These are phyloP conservation scores for Eubasilissa splendida DNA, from an alignment of 2,888 invertebrate species.

Conservation along the genomic window DNA sequence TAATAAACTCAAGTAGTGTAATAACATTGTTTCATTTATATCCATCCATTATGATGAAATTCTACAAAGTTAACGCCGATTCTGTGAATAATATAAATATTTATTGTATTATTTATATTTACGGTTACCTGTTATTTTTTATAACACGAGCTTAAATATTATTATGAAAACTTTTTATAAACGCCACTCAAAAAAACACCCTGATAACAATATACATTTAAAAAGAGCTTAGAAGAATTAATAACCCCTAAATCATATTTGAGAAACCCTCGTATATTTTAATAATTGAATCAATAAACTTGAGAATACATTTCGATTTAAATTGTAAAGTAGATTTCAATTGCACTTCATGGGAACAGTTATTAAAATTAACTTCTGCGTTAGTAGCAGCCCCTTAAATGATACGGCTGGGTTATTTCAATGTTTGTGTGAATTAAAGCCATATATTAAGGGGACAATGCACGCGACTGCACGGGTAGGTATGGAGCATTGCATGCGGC, in stretches of 20 bases:
- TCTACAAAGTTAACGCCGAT: too few species aligned
- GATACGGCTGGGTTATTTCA: slow-evolving; percentile 36
- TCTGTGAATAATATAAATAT: too few species aligned
- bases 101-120: too few species aligned
- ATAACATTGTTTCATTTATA: too few species aligned
- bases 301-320: slow-evolving; percentile 30
- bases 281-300: slow-evolving; percentile 13
- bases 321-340: slow-evolving; percentile 22
- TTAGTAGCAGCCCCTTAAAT: slow-evolving; percentile 18
- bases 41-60: too few species aligned
- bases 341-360: slow-evolving; percentile 26
- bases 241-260: slow-evolving; percentile 16
- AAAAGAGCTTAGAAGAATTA: not conserved
- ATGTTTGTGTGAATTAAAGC: slow-evolving; percentile 37
- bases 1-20: too few species aligned
- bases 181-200: slow-evolving; percentile 6
- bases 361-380: slow-evolving; percentile 33
- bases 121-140: too few species aligned
- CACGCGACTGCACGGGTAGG: slow-evolving; percentile 37
- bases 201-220: slow-evolving; percentile 17
- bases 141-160: too few species aligned
- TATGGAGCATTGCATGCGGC: slow-evolving; percentile 26
- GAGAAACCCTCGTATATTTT: not conserved
- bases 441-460: slow-evolving; percentile 42
- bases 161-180: too few species aligned